These are phyloP conservation scores for Unio delphinus DNA, from an alignment of 2,888 invertebrate species.

Conservation along the genomic window DNA sequence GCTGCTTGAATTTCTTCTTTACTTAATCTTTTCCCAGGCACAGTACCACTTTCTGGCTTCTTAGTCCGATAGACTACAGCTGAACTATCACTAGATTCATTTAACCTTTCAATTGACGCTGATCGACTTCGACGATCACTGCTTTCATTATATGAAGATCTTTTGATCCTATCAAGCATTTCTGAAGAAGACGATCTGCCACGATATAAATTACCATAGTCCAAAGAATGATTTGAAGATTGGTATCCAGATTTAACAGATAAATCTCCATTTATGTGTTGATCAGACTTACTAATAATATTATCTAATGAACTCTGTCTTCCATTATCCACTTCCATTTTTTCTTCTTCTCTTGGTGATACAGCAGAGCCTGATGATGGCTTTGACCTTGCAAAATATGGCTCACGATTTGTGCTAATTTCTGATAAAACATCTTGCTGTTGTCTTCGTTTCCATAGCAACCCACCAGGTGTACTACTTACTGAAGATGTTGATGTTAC, in stretches of 20 bases:
- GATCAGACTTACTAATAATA: too few relatives aligned
- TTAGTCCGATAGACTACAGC: conserved; percentile 21
- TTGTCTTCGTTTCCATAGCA: conserved; percentile 51
- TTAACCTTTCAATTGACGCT: conserved; percentile 16
- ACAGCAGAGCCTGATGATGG: conserved; percentile 6
- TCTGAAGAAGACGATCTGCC: conserved; percentile 33
- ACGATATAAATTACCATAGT: conserved; percentile 26
- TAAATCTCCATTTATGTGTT: conserved; percentile 10
- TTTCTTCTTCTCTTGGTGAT: too few relatives aligned
- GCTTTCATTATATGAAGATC: too few relatives aligned
- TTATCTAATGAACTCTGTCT: too few relatives aligned
- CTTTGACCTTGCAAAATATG: conserved; percentile 17
- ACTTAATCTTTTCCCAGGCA: conserved; percentile 47
- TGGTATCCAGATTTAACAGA: conserved; percentile 36
- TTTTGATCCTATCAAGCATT: conserved; percentile 4
- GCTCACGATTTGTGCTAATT: conserved; percentile 13
- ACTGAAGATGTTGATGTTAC: conserved; percentile 19
- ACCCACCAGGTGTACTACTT: conserved; percentile 45
- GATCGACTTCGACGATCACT: conserved; percentile 5
- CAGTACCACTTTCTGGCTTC: conserved; percentile 18
- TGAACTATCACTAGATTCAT: conserved; percentile 20
- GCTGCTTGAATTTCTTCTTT: conserved; percentile 60
- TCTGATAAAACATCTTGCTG: conserved; percentile 26
- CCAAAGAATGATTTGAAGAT: conserved; percentile 24
- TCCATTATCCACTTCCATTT: too few relatives aligned